Conservation (phyloP, 2,113 vertebrate species). For the Chloropsis cyanopogon region DNA sequence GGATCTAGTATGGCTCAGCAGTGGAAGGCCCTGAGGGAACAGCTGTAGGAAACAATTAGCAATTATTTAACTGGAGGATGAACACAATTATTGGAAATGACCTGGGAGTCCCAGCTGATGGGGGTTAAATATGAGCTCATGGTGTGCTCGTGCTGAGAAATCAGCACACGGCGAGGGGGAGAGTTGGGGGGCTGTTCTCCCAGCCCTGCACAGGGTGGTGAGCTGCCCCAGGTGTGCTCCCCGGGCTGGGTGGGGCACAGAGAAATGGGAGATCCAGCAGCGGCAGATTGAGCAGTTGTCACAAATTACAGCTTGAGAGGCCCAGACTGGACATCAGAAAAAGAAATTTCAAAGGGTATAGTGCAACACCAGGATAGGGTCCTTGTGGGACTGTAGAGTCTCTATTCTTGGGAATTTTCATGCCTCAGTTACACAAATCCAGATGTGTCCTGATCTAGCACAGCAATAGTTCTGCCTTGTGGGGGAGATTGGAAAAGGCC, state of each 20-base stretch:
- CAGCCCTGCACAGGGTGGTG: background rate
- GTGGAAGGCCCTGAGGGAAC: background rate
- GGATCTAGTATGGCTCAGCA: background rate
- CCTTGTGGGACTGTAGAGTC: rapidly evolving
- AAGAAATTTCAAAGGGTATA: background rate
- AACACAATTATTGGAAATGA: background rate
- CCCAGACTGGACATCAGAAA: background rate
- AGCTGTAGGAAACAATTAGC: background rate
- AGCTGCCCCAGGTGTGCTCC: background rate
- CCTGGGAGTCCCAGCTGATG: background rate
- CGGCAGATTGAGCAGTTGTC: background rate
- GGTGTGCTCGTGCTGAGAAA: background rate
- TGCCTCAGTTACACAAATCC: background rate
- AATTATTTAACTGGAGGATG: background rate
- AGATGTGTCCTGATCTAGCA: background rate
- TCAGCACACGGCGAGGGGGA: background rate
- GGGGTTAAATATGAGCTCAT: background rate
- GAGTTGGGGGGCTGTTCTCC: background rate
- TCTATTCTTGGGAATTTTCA: background rate
- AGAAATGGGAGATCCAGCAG: background rate
- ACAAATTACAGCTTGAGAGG: background rate
- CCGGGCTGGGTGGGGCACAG: background rate
- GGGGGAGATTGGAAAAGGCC: background rate
- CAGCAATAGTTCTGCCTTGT: background rate
- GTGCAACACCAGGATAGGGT: background rate